Evolutionary conservation across 2,797 vertebrate genomes (phyloP), one percentile per base, ranked within the genome.

Genomic region (Hippopotamyrus pictus): DNA sequence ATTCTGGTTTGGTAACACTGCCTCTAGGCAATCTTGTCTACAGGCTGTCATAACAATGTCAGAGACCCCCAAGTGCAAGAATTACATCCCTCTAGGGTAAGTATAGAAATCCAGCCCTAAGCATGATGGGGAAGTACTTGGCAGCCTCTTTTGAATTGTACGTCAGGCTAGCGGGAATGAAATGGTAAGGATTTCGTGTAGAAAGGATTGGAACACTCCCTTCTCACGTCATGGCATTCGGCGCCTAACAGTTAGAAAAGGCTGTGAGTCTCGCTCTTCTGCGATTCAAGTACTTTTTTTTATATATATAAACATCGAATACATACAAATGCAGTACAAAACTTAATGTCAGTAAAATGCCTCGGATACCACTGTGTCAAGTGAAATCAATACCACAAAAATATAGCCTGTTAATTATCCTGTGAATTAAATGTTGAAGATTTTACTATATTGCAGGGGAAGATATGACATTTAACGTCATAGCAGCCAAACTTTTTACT

Each of bases 11-110:
- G 54, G 69, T 57, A 82, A 88, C 14, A 76, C 37, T 65, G 59
- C 89, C 85, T 88, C 51, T 14, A 8, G 86, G 51, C 86, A 46
- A 6, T 19, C 22, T 83, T 82, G 62, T 79, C 85, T 79, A 46
- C 85, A 87, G 84, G 50, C 84, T 87, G 89, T 89, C 65, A 89
- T 76, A 87, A 89, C 62, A 86, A 51, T 33, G 65, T 76, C 59
- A 87, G 84, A 87, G 62, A 51, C 50, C 84, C 62, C 89, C 59
- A 29, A n/a, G 87, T 73, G 59, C 37, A 76, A 86, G 41, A 86
- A 73, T 86, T 86, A 41, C 59, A 54, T 19, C 84, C 50, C 85
- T 87, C 83, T 44, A 89, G 89, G 29, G 79, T 33, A 48, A 50
- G 46, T 65, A 57, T 14, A 37, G 29, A 76, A 86, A 69, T 51